Conservation (phyloP, 2,888 invertebrate genomes). For the Nomada ferruginata region DNA sequence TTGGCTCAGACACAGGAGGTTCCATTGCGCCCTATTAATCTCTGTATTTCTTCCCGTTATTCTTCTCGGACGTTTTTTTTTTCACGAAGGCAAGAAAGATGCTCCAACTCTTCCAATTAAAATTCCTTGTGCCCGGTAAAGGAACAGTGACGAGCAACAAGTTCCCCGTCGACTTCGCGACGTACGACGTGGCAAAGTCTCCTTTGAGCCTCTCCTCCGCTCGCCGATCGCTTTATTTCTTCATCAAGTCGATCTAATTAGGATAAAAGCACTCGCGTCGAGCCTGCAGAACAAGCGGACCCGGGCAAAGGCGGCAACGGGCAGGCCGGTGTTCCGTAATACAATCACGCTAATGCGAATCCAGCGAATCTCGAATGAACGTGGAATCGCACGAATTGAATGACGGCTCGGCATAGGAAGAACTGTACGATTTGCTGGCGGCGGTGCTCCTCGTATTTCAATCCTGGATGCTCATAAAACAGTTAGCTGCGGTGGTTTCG, state of each 20-base stretch:
- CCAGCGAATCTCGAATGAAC: constrained; percentile 52
- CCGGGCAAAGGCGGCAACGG: constrained; percentile 41
- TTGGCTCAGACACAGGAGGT: too few relatives aligned
- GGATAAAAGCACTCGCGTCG: constrained; percentile 59
- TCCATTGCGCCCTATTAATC: too few relatives aligned
- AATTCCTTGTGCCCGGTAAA: too few relatives aligned
- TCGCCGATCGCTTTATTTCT: constrained; percentile 57
- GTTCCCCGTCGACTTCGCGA: constrained; percentile 14
- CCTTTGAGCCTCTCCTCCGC: constrained; percentile 28
- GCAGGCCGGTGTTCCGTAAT: constrained; percentile 41
- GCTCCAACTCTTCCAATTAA: too few relatives aligned
- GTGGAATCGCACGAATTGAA: constrained; percentile 40
- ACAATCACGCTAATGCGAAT: constrained; percentile 65
- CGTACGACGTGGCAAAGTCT: not conserved
- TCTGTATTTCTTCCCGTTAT: not conserved
- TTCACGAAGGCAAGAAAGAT: not conserved
- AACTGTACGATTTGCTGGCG: not conserved
- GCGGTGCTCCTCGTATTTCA: not conserved
- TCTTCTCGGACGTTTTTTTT: not conserved
- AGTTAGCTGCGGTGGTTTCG: too few relatives aligned
- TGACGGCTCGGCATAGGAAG: not conserved
- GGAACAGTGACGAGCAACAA: constrained; percentile 26
- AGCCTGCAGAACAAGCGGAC: constrained; percentile 53
- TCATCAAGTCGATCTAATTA: constrained; percentile 64
- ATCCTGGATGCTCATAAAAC: not conserved